Evolutionary conservation across 2,888 invertebrate species (phyloP).

Genomic region (Amphiduros pacificus): DNA sequence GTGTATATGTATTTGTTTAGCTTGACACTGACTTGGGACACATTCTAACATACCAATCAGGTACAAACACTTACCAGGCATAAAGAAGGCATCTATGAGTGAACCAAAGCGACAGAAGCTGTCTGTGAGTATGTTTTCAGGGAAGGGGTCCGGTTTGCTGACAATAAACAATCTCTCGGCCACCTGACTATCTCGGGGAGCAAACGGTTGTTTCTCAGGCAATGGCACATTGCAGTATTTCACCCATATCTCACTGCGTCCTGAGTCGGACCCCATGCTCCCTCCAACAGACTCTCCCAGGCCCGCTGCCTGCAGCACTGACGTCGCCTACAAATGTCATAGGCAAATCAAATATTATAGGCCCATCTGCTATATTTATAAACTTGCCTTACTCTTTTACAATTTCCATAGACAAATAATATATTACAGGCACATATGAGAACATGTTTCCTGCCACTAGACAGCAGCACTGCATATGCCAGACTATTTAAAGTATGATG

Average conservation of each 20-base stretch:
- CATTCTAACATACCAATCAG: background rate
- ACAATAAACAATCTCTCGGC: constrained; percentile 65
- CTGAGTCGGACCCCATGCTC: constrained; percentile 13
- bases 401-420: no score
- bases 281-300: constrained; percentile 24
- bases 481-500: no score
- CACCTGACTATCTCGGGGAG: constrained; percentile 59
- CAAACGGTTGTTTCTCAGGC: constrained; percentile 69
- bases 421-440: no score
- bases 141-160: constrained; percentile 70
- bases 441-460: no score
- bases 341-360: no score
- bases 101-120: constrained; percentile 89
- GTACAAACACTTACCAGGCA: constrained; percentile 66
- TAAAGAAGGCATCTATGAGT: constrained; percentile 85
- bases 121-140: constrained; percentile 78
- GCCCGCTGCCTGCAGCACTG: constrained; percentile 27
- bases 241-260: constrained; percentile 28
- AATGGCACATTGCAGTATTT: constrained; percentile 68
- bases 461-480: no score
- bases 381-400: no score
- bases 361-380: no score
- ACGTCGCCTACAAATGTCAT: no score
- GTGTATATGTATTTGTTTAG: no score
- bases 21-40: background rate